Conservation (phyloP, 2,888 invertebrate genomes). For the Allygus modestus region DNA sequence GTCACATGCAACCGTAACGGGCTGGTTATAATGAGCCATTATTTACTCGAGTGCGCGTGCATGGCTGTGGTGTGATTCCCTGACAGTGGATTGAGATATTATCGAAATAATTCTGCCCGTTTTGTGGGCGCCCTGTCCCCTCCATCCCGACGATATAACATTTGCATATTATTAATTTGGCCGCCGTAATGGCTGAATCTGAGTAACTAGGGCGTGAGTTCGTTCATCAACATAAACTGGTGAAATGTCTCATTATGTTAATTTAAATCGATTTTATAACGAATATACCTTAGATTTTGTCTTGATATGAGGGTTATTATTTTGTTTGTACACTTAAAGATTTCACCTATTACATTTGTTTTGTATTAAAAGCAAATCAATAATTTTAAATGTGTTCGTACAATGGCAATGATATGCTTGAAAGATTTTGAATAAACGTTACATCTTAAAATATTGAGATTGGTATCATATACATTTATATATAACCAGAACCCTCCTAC, state of each 20-base stretch:
- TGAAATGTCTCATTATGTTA: neutral
- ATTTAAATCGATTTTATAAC: neutral
- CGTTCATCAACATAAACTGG: neutral
- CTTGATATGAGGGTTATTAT: too few species aligned
- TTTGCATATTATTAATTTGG: conserved; percentile 29
- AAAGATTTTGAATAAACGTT: too few species aligned
- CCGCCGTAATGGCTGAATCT: neutral
- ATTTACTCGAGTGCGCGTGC: neutral
- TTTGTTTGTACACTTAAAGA: too few species aligned
- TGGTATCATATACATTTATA: too few species aligned
- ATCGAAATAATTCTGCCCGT: neutral
- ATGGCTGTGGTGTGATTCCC: neutral
- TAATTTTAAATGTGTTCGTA: too few species aligned
- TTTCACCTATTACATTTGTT: too few species aligned
- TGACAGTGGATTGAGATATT: conserved; percentile 13
- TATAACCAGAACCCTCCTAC: too few species aligned
- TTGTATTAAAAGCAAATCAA: too few species aligned
- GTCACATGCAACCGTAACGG: neutral
- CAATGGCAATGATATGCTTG: too few species aligned
- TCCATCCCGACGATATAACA: neutral
- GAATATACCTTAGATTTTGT: too few species aligned
- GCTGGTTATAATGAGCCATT: neutral
- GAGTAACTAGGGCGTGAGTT: neutral
- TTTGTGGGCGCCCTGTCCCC: neutral
- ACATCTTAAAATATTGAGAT: too few species aligned